phyloP scores from a whole-genome alignment of 2,113 vertebrate species.

The Conger conger region DNA sequence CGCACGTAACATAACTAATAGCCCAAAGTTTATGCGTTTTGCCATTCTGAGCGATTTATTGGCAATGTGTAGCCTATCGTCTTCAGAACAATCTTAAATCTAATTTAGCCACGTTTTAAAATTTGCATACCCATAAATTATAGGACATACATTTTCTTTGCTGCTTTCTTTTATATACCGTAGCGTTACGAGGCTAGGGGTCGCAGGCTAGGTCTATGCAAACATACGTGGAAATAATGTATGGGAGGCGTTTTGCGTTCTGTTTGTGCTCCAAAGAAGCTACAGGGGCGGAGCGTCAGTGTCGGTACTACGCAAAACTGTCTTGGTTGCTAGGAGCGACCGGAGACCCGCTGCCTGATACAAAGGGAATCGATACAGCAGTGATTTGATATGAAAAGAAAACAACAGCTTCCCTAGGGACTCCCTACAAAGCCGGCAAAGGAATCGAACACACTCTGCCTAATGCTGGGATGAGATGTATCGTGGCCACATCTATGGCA shows the following conservation, averaged over 20 bases:
- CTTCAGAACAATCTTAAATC: neutral
- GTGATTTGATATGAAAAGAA: slow-evolving; percentile 61
- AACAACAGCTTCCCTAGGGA: slow-evolving; percentile 56
- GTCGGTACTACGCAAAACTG: slow-evolving; percentile 27
- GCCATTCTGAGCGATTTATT: neutral
- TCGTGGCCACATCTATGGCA: neutral
- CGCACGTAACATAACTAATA: no score
- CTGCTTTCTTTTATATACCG: neutral
- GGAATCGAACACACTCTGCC: neutral
- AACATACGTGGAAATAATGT: neutral
- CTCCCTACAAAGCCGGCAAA: neutral
- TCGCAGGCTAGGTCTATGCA: neutral
- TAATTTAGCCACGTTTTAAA: neutral
- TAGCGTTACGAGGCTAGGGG: neutral
- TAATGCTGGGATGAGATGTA: slow-evolving; percentile 39
- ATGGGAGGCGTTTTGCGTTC: neutral
- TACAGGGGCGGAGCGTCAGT: slow-evolving; percentile 1
- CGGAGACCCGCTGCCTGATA: slow-evolving; percentile 55
- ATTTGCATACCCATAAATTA: no score
- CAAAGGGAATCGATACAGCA: slow-evolving; percentile 62
- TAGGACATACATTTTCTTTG: neutral
- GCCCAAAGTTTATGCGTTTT: no score
- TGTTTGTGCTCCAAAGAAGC: neutral
- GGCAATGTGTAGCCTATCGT: neutral
- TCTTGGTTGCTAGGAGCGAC: slow-evolving; percentile 69